phyloP scores from a whole-genome alignment of 2,797 vertebrate species.

The Neosalanx taihuensis region DNA sequence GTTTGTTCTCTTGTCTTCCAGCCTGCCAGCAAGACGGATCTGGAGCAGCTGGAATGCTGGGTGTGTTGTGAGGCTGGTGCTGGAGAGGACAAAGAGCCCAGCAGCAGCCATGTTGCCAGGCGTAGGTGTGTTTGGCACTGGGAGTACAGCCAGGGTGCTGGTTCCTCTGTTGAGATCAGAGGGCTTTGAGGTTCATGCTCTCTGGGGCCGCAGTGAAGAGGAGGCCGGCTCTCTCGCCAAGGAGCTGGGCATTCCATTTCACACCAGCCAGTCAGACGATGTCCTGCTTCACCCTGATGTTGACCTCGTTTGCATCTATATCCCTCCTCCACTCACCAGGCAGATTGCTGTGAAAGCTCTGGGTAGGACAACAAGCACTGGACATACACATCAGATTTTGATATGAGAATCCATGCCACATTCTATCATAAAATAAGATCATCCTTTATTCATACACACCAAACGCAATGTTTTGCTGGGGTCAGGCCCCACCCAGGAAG shows the following conservation, averaged over 20 bases:
- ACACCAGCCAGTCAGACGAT: conserved; percentile 91
- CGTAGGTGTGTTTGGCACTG: conserved; percentile 95
- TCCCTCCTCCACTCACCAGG: conserved; percentile 91
- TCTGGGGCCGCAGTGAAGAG: conserved; percentile 94
- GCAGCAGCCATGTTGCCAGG: conserved; percentile 83
- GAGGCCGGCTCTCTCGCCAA: conserved; percentile 87
- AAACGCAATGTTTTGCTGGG: background rate
- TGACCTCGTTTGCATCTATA: conserved; percentile 95
- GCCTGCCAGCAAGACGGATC: conserved; percentile 21
- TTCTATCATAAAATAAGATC: background rate
- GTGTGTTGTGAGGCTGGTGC: conserved; percentile 27
- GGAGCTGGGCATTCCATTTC: conserved; percentile 90
- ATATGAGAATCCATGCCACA: no score
- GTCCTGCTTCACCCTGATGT: conserved; percentile 93
- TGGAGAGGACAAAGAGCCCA: conserved; percentile 36
- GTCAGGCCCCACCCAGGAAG: conserved; percentile 1
- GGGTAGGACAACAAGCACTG: conserved; percentile 72
- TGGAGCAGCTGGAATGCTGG: conserved; percentile 23
- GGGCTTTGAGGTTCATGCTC: conserved; percentile 90
- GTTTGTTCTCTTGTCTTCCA: conserved; percentile 21
- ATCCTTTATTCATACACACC: background rate
- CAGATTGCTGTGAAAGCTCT: conserved; percentile 96
- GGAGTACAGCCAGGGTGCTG: conserved; percentile 88
- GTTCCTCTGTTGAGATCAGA: conserved; percentile 90
- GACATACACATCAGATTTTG: no score